Base-by-base conservation (phyloP, 1,140 invertebrate species). In the Penaeus indicus region DNA sequence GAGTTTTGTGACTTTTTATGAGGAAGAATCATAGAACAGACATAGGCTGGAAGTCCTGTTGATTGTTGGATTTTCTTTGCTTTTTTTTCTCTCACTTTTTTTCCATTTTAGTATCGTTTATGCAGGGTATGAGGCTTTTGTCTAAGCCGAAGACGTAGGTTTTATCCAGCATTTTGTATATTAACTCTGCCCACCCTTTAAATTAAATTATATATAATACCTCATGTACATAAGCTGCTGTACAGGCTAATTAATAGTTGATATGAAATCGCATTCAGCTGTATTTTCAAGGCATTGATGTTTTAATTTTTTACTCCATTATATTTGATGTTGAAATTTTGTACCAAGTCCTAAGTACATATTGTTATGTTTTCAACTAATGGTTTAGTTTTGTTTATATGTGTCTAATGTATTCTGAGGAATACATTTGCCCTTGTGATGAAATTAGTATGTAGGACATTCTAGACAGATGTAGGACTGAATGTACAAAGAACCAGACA, bases 381-480 rank as follows among this genome's bases (percentile, higher is more conserved):
- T 84, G 62, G 42, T 64, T 84, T 84, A 84, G 42, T 84, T 84
- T 64, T 84, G 82, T 84, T 84, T 84, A 42, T 80, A 42, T 79
- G 77, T 80, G 78, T 84, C 18, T 84, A 84, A 67, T 84, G 82
- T 84, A 42, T 84, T 84, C 82, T 25, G n/a, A 13, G 82, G 82
- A 84, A 84, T 84, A 69, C 82, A 84, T 67, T 67, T 84, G 82
- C 82, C 82, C 63, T 84, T 80, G 82, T 84, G 82, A 84, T 84
- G 82, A 84, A 67, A 84, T 67, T 84, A 84, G 82, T 42, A 42
- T 84, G 32, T 84, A 84, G 82, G 82, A 54, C 69, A 60, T 13
- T 80, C 38, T 47, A 80, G 78, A 61, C 64, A 84, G 42, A n/a
- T 69, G 47, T 84, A 84, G 82, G 63, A 84, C 81, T 84, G 42